Base-by-base conservation (phyloP, 2,797 vertebrate species). In the Alauda arvensis region DNA sequence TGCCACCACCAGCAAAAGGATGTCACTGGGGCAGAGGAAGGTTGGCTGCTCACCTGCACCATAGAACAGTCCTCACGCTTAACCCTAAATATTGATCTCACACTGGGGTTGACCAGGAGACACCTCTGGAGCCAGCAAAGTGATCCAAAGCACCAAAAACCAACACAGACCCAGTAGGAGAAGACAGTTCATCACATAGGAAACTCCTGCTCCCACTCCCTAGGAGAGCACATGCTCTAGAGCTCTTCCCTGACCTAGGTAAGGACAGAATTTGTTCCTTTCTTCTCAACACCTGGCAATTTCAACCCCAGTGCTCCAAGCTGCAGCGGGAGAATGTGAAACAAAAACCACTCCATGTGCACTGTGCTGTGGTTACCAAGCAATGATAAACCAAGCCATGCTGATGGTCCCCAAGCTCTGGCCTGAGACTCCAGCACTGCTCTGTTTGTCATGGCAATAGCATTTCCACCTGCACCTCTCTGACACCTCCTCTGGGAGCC, bases 401-500 rank as follows among this genome's bases (percentile, higher is more conserved):
- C n/a, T 85, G 88, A 90, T 77, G 57, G 79, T 89, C 93, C 70
- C 71, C 53, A 39, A 19, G 88, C 74, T 79, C 77, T 43, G 69
- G 62, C 28, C 56, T 60, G 61, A 61, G 59, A 28, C 59, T 43
- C 57, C 91, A 79, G 91, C 61, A 11, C 77, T 42, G 57, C 12
- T 31, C 31, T 57, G 67, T 67, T 81, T 89, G 85, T 81, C 85
- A 81, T 55, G 55, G 88, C 79, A 92, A 88, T 84, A 93, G 74
- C 88, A 90, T 90, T 88, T 80, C 92, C 93, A 94, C 91, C 91
- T 92, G 93, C 92, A 90, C 82, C 88, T 87, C 77, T 83, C 74
- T 34, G 79, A 91, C 26, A 4, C 14, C 62, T 77, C 91, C 77
- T 48, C 55, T 0, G 65, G 88, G 91, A 88, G 43, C 14, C 66